A percentile compares a stretch with the other conserved stretches of the same genome.
These are phyloP conservation scores for Geodia barretti DNA, from an alignment of 37 sponge, comb jelly and placozoan genomes.

Conservation along the genomic window DNA sequence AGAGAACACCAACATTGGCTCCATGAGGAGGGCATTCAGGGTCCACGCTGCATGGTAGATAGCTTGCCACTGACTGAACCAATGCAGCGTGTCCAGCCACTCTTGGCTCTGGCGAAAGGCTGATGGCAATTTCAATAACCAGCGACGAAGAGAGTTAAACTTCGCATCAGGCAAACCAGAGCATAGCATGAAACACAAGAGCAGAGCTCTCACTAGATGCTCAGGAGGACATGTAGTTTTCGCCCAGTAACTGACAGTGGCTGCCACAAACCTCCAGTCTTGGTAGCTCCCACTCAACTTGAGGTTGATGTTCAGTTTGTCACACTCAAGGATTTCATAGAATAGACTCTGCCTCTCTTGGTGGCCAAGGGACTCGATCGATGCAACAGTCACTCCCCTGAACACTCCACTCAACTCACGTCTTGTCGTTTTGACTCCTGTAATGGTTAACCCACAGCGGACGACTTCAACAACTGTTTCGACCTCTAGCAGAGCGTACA, in stretches of 20 bases:
- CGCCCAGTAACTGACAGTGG: constrained; percentile 29
- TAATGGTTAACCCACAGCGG: neutral
- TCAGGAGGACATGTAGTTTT: neutral
- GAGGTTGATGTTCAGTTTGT: neutral
- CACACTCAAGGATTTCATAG: constrained; percentile 11
- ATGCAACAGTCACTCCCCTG: neutral
- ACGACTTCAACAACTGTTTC: constrained; percentile 9
- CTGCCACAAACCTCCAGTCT: constrained; percentile 31
- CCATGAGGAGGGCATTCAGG: constrained; percentile 47
- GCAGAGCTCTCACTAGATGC: constrained; percentile 30
- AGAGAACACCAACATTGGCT: constrained; percentile 31
- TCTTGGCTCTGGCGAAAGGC: constrained; percentile 16
- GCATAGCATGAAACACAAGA: constrained; percentile 34
- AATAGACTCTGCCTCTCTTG: constrained; percentile 11
- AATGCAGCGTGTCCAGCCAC: constrained; percentile 45
- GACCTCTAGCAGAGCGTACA: constrained; percentile 12
- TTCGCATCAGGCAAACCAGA: neutral
- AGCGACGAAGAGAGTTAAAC: neutral
- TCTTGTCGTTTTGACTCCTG: neutral
- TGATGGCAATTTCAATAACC: neutral
- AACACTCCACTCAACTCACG: neutral
- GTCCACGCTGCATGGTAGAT: constrained; percentile 21
- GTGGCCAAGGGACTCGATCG: neutral
- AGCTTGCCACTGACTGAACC: constrained; percentile 71
- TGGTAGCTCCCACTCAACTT: neutral